Percentiles rank a stretch among this genome's conserved stretches.
phyloP scores from a whole-genome alignment of 2,797 vertebrate species.

The Pipistrellus pygmaeus region DNA sequence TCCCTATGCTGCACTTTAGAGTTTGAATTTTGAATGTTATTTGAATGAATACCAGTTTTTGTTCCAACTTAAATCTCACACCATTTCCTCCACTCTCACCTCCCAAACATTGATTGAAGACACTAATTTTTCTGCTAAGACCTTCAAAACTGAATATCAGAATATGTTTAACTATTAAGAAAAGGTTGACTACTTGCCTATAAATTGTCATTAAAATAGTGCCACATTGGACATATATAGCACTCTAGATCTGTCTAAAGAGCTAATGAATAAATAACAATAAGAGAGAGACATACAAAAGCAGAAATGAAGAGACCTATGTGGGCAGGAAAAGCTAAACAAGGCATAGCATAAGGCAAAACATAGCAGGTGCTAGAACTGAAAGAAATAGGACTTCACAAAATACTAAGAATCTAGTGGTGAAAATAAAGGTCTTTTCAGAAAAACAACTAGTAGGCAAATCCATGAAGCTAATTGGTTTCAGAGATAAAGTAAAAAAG shows the following conservation, averaged over 20 bases:
- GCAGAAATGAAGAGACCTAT: background rate
- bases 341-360: background rate
- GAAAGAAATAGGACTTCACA: background rate
- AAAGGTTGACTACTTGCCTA: background rate
- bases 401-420: background rate
- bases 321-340: background rate
- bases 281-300: background rate
- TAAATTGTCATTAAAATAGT: background rate
- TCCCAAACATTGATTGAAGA: background rate
- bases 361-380: background rate
- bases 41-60: background rate
- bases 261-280: background rate
- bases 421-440: background rate
- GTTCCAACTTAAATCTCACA: background rate
- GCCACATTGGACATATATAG: background rate
- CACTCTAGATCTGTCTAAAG: background rate
- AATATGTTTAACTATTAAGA: background rate
- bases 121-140: background rate
- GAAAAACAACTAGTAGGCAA: background rate
- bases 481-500: background rate
- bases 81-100: background rate
- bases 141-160: background rate
- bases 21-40: constrained; percentile 7
- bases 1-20: background rate
- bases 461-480: background rate